These are phyloP conservation scores for Oxyscelio sp. DNA, from an alignment of 2,888 invertebrate species.

Conservation along the genomic window DNA sequence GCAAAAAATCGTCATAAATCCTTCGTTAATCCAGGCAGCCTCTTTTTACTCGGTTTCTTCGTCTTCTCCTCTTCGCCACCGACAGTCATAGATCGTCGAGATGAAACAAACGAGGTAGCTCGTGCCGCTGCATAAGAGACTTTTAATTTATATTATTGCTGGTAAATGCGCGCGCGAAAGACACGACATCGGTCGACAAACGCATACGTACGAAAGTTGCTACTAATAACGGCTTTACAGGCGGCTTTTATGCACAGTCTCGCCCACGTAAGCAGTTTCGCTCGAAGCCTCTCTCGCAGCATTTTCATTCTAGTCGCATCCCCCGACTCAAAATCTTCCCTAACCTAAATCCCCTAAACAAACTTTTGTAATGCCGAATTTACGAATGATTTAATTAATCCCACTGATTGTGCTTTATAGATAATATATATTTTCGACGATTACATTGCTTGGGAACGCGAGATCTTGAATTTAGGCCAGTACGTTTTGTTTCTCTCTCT, in stretches of 20 bases:
- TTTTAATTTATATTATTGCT: constrained; percentile 83
- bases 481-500: too few relatives aligned
- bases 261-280: constrained; percentile 74
- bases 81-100: constrained; percentile 75
- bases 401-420: too few relatives aligned
- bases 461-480: too few relatives aligned
- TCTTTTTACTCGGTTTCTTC: constrained; percentile 53
- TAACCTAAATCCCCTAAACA: too few relatives aligned
- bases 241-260: constrained; percentile 76
- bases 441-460: too few relatives aligned
- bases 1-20: constrained; percentile 72
- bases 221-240: constrained; percentile 82
- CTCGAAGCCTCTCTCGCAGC: constrained; percentile 42
- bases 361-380: too few relatives aligned
- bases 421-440: too few relatives aligned
- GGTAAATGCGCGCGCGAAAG: constrained; percentile 68
- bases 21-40: constrained; percentile 66
- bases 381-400: too few relatives aligned
- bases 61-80: constrained; percentile 66
- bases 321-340: too few relatives aligned
- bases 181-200: constrained; percentile 71
- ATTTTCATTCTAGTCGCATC: constrained; percentile 43
- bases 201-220: constrained; percentile 76
- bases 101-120: constrained; percentile 75
- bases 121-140: constrained; percentile 76